A percentile compares a stretch with the other conserved stretches of the same genome.
phyloP scores from a whole-genome alignment of 35 echinoderm and acorn worm genomes.

The Lytechinus variegatus region DNA sequence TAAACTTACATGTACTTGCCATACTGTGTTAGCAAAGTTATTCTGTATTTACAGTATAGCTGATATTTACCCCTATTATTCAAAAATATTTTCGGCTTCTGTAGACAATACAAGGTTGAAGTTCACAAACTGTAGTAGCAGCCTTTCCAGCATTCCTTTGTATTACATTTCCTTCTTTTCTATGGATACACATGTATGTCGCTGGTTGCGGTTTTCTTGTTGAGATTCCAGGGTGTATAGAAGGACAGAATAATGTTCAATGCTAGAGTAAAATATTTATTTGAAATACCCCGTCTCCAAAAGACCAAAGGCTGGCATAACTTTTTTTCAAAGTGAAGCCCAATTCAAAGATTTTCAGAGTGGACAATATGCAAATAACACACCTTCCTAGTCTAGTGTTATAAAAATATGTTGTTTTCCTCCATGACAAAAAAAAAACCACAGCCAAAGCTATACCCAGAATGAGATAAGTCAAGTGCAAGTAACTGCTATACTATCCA shows the following conservation, averaged over 20 bases:
- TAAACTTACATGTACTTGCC: neutral
- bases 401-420: neutral
- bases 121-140: neutral
- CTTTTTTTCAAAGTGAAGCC: neutral
- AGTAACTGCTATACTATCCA: neutral
- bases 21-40: neutral
- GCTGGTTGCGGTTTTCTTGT: neutral
- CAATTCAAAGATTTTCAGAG: neutral
- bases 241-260: neutral
- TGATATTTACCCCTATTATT: neutral
- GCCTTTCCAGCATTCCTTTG: conserved; percentile 1
- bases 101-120: neutral
- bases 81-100: neutral
- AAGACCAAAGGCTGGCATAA: neutral
- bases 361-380: neutral
- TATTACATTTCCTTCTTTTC: conserved; percentile 5
- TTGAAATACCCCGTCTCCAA: neutral
- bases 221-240: neutral
- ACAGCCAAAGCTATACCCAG: neutral
- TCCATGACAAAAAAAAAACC: neutral
- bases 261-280: neutral
- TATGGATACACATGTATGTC: neutral
- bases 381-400: neutral
- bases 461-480: neutral
- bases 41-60: neutral